Evolutionary conservation across 2,113 vertebrate genomes (phyloP).

Genomic region (Barbus barbus): DNA sequence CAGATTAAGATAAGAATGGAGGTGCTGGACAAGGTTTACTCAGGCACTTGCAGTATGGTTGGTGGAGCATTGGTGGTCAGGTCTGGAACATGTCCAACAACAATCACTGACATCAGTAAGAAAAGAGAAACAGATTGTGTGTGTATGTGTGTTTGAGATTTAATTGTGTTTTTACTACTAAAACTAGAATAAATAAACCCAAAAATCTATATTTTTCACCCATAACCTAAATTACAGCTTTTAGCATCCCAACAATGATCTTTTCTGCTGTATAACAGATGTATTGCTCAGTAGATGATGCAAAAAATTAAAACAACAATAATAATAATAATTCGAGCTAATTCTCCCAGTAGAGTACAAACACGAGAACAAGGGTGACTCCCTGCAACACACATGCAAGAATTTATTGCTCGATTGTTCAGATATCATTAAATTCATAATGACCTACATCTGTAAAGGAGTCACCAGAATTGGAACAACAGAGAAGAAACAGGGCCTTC

Average conservation of each 20-base stretch:
- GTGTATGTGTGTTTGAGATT: too few species aligned
- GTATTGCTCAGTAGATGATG: not conserved
- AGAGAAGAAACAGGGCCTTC: constrained; percentile 15
- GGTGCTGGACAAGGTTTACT: constrained; percentile 21
- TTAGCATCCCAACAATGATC: not conserved
- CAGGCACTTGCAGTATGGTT: constrained; percentile 24
- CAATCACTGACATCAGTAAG: not conserved
- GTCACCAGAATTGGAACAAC: not conserved
- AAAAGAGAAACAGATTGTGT: too few species aligned
- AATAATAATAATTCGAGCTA: constrained; percentile 33
- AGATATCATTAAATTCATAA: constrained; percentile 25
- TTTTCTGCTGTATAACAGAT: not conserved
- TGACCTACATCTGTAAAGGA: constrained; percentile 40
- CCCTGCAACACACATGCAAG: constrained; percentile 20
- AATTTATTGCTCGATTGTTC: constrained; percentile 26
- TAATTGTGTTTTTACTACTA: too few species aligned
- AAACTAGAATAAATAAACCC: too few species aligned
- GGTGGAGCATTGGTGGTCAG: constrained; percentile 34
- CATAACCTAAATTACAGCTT: too few species aligned
- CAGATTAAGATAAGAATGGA: constrained; percentile 31
- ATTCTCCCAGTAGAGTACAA: constrained; percentile 28
- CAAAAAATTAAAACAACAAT: not conserved
- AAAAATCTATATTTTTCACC: too few species aligned
- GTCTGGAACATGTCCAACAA: constrained; percentile 33
- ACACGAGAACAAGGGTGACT: constrained; percentile 24